Base-by-base conservation (phyloP, 2,888 invertebrate genomes). In the Liodrosophila aerea region DNA sequence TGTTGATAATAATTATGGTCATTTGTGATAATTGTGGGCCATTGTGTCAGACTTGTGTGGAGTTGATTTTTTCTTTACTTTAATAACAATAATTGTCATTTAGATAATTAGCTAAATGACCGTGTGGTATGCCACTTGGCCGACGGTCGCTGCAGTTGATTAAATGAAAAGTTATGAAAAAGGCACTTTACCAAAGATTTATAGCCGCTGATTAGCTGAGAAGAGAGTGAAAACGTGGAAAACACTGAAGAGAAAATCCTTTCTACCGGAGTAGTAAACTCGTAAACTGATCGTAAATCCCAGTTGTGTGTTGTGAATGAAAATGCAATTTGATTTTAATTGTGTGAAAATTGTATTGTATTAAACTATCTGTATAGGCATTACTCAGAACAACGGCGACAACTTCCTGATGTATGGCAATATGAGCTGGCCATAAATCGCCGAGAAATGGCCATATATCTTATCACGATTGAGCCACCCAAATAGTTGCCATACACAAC, bases 1-100 rank as follows among this genome's bases (percentile, higher is more conserved):
- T 76, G 74, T 75, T 86, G 81, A 74, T 83, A 74, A 85, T 86
- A 85, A 86, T 85, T 86, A 75, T 81, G 73, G 81, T 86, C 85
- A 85, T 85, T 86, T 85, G 85, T 64, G 85, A 83, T 85, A 87
- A 87, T 85, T 86, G 77, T 74, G 44, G 63, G 64, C 71, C 68
- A 84, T 76, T 81, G 83, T 83, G 73, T 69, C 70, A 70, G 64
- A 45, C 53, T 58, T 64, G 40, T 64, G 40, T 44, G 61, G 51
- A 52, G 40, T 37, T 43, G 34, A 5, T 34, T 49, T 61, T 41
- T 51, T 29, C 12, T 47, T 57, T 30, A 16, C 40, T 16, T 63
- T 64, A 22, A 66, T 62, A 60, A 67, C 73, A 76, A 85, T 85
- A 85, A 85, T 85, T 86, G 87, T 81, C 73, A 74, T 87, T 86